phyloP scores from a whole-genome alignment of 2,888 invertebrate genomes.

The Fissipunctia ypsillon region DNA sequence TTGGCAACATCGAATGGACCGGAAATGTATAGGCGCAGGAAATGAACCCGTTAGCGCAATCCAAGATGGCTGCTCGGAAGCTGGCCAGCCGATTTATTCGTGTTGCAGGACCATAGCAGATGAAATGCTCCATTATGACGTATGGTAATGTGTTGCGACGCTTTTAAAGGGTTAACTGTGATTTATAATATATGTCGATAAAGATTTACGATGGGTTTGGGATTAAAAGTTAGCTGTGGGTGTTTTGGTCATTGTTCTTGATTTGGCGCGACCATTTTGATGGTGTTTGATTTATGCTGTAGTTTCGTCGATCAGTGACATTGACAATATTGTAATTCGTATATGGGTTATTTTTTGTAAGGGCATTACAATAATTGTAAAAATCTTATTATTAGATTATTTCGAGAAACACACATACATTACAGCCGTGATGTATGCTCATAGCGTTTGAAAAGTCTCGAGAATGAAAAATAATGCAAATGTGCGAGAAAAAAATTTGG shows the following conservation, averaged over 20 bases:
- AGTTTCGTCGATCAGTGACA: background rate
- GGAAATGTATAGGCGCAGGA: conserved; percentile 90
- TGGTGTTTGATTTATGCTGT: background rate
- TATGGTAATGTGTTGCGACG: conserved; percentile 67
- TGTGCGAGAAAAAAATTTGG: too few relatives aligned
- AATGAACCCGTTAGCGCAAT: conserved; percentile 89
- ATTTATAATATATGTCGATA: conserved; percentile 49
- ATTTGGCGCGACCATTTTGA: background rate
- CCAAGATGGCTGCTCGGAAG: conserved; percentile 86
- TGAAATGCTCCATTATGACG: conserved; percentile 68
- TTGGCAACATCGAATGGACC: conserved; percentile 85
- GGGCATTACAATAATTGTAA: too few relatives aligned
- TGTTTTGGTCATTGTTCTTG: conserved; percentile 25
- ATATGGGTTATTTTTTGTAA: too few relatives aligned
- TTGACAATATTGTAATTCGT: too few relatives aligned
- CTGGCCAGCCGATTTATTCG: conserved; percentile 82
- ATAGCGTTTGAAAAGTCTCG: background rate
- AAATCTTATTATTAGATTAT: too few relatives aligned
- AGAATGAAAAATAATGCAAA: too few relatives aligned
- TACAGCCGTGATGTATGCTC: background rate
- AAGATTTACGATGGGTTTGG: conserved; percentile 38
- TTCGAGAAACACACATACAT: too few relatives aligned
- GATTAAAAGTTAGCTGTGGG: conserved; percentile 4
- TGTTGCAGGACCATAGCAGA: conserved; percentile 77
- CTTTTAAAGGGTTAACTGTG: conserved; percentile 52